These are phyloP conservation scores for Dipodomys stephensi DNA, from an alignment of 2,113 vertebrate species.

Conservation along the genomic window DNA sequence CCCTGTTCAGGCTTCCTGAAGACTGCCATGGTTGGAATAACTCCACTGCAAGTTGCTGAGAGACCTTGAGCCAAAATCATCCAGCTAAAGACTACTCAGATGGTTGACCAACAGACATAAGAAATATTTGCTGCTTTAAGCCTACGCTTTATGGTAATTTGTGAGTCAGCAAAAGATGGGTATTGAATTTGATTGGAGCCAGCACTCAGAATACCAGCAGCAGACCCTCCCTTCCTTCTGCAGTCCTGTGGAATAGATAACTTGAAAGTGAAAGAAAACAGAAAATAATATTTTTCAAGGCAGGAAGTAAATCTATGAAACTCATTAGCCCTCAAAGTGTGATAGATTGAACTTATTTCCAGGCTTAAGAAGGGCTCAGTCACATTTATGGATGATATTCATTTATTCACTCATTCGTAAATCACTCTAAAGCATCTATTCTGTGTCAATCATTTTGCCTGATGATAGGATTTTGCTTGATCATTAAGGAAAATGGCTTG, in stretches of 20 bases:
- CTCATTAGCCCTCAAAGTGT: constrained; percentile 46
- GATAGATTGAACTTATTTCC: constrained; percentile 41
- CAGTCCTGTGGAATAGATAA: constrained; percentile 34
- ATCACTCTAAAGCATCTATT: constrained; percentile 40
- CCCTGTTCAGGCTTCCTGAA: not conserved
- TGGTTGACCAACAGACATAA: not conserved
- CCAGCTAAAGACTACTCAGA: not conserved
- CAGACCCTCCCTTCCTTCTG: not conserved
- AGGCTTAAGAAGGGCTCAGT: constrained; percentile 44
- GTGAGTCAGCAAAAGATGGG: not conserved
- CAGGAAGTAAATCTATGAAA: constrained; percentile 49
- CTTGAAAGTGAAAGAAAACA: not conserved
- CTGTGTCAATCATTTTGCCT: constrained; percentile 25
- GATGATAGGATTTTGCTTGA: not conserved
- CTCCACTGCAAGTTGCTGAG: not conserved
- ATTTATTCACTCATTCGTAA: constrained; percentile 55
- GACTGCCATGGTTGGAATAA: not conserved
- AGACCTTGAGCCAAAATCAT: not conserved
- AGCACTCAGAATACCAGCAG: constrained; percentile 34
- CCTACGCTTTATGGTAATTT: not conserved
- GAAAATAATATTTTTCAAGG: constrained; percentile 21
- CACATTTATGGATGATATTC: constrained; percentile 27
- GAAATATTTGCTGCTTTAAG: not conserved
- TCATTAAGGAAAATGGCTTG: constrained; percentile 39
- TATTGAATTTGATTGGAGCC: not conserved